These are phyloP conservation scores for Melieria crassipennis DNA, from an alignment of 2,888 invertebrate genomes.

Conservation along the genomic window DNA sequence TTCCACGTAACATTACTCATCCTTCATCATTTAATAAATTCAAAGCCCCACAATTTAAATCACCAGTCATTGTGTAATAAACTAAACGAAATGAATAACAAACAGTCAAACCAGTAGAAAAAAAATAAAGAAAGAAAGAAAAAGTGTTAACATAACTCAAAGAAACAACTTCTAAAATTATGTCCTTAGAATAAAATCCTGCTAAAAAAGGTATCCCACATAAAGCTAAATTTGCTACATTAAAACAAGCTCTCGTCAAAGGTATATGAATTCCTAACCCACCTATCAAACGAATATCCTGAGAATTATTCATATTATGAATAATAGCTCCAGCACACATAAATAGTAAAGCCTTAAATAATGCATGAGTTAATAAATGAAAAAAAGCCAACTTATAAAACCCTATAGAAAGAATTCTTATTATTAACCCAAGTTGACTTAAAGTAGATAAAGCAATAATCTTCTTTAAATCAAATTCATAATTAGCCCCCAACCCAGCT, in stretches of 20 bases:
- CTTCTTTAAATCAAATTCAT: slow-evolving; percentile 78
- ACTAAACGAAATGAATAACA: slow-evolving; percentile 70
- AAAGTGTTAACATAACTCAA: slow-evolving; percentile 69
- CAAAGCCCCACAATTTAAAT: slow-evolving; percentile 67
- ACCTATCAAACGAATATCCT: no score
- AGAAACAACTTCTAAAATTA: slow-evolving; percentile 71
- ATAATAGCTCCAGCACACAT: no score
- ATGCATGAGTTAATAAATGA: slow-evolving; percentile 77
- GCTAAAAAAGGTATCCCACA: slow-evolving; percentile 70
- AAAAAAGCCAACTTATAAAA: slow-evolving; percentile 72
- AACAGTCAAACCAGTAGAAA: slow-evolving; percentile 71
- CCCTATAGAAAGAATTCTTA: slow-evolving; percentile 62
- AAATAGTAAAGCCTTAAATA: no score
- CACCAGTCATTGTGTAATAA: slow-evolving; percentile 69
- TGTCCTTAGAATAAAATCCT: slow-evolving; percentile 74
- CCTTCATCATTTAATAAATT: slow-evolving; percentile 68
- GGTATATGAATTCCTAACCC: no score
- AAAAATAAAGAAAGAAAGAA: slow-evolving; percentile 68
- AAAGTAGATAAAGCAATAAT: slow-evolving; percentile 76
- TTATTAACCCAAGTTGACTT: no score
- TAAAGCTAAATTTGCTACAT: no score
- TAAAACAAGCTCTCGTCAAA: no score
- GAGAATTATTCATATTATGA: no score
- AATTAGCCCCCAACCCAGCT: slow-evolving; percentile 71
- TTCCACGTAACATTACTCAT: slow-evolving; percentile 67